phyloP scores from a whole-genome alignment of 2,113 vertebrate species.

The Epinephelus cyanopodus region DNA sequence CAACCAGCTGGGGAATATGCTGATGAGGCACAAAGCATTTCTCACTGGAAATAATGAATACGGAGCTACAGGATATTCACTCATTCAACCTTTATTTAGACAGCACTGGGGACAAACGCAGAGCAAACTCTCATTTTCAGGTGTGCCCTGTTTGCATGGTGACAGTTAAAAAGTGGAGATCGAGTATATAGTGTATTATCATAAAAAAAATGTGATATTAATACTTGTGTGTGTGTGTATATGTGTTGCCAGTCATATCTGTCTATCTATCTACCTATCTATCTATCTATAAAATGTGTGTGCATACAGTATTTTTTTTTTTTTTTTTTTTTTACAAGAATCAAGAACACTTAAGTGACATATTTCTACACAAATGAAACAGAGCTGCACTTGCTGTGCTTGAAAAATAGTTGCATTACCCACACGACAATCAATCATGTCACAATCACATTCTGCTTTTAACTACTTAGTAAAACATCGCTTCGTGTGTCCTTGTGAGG shows the following conservation, averaged over 20 bases:
- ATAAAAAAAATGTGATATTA: too few species aligned
- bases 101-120: slow-evolving; percentile 40
- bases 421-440: neutral
- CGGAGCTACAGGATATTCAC: slow-evolving; percentile 58
- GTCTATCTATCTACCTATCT: too few species aligned
- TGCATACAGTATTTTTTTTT: too few species aligned
- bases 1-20: slow-evolving; percentile 72
- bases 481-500: neutral
- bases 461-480: neutral
- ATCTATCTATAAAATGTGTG: too few species aligned
- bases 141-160: slow-evolving; percentile 50
- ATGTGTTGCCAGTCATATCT: too few species aligned
- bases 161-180: slow-evolving; percentile 23
- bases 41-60: slow-evolving; percentile 72
- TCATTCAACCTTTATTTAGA: slow-evolving; percentile 72
- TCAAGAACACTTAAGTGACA: neutral
- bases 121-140: slow-evolving; percentile 39
- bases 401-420: neutral
- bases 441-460: neutral
- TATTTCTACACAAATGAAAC: neutral
- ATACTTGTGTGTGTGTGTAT: too few species aligned
- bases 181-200: neutral
- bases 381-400: too few species aligned
- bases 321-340: too few species aligned
- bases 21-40: slow-evolving; percentile 71